phyloP scores from a whole-genome alignment of 2,113 vertebrate species.

The Pristiophorus japonicus region DNA sequence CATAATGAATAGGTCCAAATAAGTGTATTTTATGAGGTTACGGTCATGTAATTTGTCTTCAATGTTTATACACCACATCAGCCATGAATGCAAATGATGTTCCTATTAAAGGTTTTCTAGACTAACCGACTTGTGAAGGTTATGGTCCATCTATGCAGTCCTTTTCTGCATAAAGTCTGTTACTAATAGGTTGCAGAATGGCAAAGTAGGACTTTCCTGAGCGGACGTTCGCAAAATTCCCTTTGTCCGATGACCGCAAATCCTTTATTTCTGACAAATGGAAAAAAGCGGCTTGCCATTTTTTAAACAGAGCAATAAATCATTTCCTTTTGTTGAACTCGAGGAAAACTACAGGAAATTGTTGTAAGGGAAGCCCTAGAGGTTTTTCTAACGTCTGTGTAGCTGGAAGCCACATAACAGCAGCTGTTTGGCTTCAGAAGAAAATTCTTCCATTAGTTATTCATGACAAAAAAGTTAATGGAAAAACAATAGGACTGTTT shows the following conservation, averaged over 20 bases:
- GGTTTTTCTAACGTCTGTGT: neutral
- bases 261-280: neutral
- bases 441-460: neutral
- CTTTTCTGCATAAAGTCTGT: neutral
- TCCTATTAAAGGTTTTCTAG: neutral
- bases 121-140: neutral
- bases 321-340: neutral
- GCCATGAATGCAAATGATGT: neutral
- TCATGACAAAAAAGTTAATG: neutral
- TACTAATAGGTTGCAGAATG: neutral
- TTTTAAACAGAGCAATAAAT: neutral
- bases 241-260: neutral
- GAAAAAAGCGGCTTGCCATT: neutral
- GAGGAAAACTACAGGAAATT: constrained; percentile 6
- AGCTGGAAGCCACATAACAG: neutral
- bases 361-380: neutral
- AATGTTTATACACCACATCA: neutral
- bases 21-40: neutral
- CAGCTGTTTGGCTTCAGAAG: constrained; percentile 20
- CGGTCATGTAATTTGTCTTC: neutral
- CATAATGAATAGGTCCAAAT: neutral
- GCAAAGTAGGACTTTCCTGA: neutral
- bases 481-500: neutral
- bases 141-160: neutral
- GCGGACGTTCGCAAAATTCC: neutral